These are phyloP conservation scores for Amblyteles armatorius DNA, from an alignment of 2,888 invertebrate species.

Conservation along the genomic window DNA sequence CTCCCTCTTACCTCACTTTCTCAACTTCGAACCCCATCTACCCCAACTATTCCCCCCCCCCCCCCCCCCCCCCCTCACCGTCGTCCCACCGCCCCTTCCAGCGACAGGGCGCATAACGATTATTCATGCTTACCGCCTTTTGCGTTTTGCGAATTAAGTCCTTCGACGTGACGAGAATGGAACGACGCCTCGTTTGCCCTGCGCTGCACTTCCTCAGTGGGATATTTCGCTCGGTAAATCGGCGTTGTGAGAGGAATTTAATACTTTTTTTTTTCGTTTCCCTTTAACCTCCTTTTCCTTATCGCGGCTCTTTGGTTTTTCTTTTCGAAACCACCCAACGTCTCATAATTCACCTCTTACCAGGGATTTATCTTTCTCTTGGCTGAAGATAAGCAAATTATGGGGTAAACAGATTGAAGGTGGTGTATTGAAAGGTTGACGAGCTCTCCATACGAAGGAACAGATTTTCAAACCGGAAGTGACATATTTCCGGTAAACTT, in stretches of 20 bases:
- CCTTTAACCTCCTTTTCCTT: constrained; percentile 14
- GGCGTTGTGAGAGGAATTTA: constrained; percentile 5
- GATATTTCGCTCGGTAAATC: constrained; percentile 34
- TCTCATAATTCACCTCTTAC: constrained; percentile 7
- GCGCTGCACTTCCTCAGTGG: constrained; percentile 7
- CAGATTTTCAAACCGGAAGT: neutral
- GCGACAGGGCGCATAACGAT: constrained; percentile 69
- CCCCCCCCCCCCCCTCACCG: neutral
- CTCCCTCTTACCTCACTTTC: constrained; percentile 18
- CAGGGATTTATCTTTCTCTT: constrained; percentile 5
- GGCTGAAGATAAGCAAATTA: neutral
- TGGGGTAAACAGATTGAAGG: neutral
- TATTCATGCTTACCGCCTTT: constrained; percentile 77
- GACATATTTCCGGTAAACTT: neutral
- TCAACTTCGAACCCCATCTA: constrained; percentile 3
- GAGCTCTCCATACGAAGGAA: neutral
- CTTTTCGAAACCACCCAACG: constrained; percentile 3
- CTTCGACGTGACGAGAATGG: constrained; percentile 75
- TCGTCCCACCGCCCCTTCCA: neutral
- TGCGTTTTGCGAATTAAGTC: constrained; percentile 76
- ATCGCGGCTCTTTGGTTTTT: constrained; percentile 9
- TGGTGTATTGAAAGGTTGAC: neutral
- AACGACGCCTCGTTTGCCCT: constrained; percentile 58
- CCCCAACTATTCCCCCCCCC: constrained; percentile 19
- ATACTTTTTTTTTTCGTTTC: constrained; percentile 1